Evolutionary conservation across 2,888 invertebrate species (phyloP).

Genomic region (Pterostichus niger): DNA sequence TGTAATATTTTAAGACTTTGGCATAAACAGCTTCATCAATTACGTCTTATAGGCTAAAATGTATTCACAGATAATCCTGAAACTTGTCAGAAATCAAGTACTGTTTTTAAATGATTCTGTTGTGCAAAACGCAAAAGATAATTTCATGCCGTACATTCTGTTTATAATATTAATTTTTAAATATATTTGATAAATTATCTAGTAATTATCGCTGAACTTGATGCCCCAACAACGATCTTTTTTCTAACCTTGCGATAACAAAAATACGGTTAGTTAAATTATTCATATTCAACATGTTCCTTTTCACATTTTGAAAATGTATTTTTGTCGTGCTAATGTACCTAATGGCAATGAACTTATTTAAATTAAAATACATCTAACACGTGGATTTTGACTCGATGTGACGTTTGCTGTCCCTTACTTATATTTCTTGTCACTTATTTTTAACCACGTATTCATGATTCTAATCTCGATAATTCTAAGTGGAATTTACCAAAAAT

Average conservation of each 20-base stretch:
- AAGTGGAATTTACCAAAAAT: conserved; percentile 20
- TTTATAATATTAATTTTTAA: conserved; percentile 32
- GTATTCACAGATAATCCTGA: conserved; percentile 29
- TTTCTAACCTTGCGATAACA: conserved; percentile 55
- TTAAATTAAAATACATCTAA: conserved; percentile 58
- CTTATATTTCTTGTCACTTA: conserved; percentile 30
- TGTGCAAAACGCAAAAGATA: conserved; percentile 7
- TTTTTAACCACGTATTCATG: conserved; percentile 47
- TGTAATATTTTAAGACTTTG: conserved; percentile 46
- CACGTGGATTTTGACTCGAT: conserved; percentile 41
- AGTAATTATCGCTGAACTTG: conserved; percentile 63
- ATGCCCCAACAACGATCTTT: conserved; percentile 55
- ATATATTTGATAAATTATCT: conserved; percentile 54
- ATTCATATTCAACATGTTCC: conserved; percentile 26
- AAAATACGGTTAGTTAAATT: conserved; percentile 32
- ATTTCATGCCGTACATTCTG: conserved; percentile 21
- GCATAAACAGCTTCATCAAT: conserved; percentile 54
- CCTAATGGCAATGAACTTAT: conserved; percentile 62
- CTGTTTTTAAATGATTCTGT: conserved; percentile 16
- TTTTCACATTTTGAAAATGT: conserved; percentile 22
- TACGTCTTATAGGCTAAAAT: conserved; percentile 36
- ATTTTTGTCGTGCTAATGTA: conserved; percentile 58
- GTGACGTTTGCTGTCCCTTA: conserved; percentile 12
- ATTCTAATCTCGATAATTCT: conserved; percentile 12
- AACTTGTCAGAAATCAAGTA: conserved; percentile 24